phyloP scores from a whole-genome alignment of 2,113 vertebrate species.

The Rafetus swinhoei region DNA sequence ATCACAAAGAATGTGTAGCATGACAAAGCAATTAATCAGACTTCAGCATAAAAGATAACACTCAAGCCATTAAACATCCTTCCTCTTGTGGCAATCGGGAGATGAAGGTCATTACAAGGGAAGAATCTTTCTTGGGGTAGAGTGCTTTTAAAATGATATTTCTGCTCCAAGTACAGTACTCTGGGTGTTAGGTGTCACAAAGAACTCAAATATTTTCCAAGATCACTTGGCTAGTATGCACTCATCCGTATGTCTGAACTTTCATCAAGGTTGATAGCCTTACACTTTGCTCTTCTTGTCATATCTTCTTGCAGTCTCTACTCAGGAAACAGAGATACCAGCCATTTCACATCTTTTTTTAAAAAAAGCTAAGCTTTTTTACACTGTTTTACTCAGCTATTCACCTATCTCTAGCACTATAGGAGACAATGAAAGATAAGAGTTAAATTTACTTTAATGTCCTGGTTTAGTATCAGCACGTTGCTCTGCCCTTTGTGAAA shows the following conservation, averaged over 20 bases:
- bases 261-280: neutral
- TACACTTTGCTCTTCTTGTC: neutral
- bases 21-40: neutral
- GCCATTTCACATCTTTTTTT: neutral
- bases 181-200: neutral
- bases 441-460: neutral
- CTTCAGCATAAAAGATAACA: neutral
- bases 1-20: neutral
- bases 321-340: neutral
- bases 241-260: neutral
- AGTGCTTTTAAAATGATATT: neutral
- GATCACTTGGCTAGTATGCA: neutral
- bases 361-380: neutral
- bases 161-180: neutral
- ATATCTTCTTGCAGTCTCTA: neutral
- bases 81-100: neutral
- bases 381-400: neutral
- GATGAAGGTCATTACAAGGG: neutral
- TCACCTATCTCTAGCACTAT: neutral
- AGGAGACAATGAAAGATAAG: neutral
- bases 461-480: neutral
- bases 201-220: neutral
- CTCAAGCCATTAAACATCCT: neutral
- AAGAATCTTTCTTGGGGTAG: neutral
- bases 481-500: neutral